Base-by-base conservation (phyloP, 2,797 vertebrate species). In the Pipistrellus pygmaeus region DNA sequence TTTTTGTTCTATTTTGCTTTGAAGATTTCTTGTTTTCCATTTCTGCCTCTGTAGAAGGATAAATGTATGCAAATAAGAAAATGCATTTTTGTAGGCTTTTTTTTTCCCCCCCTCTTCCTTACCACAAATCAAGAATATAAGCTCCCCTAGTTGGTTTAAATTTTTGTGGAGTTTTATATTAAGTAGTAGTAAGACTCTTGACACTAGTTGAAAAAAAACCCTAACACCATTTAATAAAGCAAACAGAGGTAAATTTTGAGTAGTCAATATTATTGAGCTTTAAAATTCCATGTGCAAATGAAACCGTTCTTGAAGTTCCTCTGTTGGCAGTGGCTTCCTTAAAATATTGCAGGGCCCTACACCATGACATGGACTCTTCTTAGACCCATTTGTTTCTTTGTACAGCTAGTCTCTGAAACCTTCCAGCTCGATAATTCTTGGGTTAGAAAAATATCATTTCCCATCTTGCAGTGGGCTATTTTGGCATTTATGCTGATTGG, bases 1-100 rank as follows among this genome's bases (percentile, higher is more conserved):
- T 90, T 95, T 94, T 76, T 94, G 66, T 94, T 76, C 20, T 88
- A 5, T 81, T 96, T 96, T 87, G 62, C 72, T 93, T 92, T 94
- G 84, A 93, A 96, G 84, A 82, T 80, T 71, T 88, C 90, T 69
- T 85, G 27, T 62, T 2, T 88, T 87, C 17, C 35, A 18, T 75
- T 91, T 94, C 73, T 94, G 48, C 53, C n/a, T 48, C 55, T 44
- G n/a, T 53, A 71, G 76, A 89, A 80, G 69, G n/a, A 25, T 85
- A 91, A 77, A 81, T 38, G 30, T 57, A 72, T 38, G 15, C 44
- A 83, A 85, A 88, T 82, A 69, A 88, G 80, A 93, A 90, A 85
- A 92, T 73, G 6, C 15, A 41, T 51, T 83, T 90, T 91, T 90
- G 23, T 14, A 85, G 32, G 8, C 14, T 90, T 93, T n/a, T 82